Evolutionary conservation across 2,797 vertebrate species (phyloP).

Genomic region (Nyctalus aviator): DNA sequence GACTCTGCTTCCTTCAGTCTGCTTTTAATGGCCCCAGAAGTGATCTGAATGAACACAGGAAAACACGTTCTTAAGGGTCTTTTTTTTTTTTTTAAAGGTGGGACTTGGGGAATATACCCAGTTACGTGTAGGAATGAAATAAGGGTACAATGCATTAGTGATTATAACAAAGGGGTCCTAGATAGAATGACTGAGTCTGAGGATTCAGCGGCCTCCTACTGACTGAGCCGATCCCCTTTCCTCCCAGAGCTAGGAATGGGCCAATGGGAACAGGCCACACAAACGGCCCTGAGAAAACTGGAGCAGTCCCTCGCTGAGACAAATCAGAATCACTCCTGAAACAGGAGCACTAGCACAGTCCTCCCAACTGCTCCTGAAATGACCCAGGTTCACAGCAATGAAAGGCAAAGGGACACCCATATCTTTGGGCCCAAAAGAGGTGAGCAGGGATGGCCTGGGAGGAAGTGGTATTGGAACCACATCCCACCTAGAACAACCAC

Average conservation of each 20-base stretch:
- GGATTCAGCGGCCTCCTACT: neutral
- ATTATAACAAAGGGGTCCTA: neutral
- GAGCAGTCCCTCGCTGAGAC: neutral
- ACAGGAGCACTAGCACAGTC: neutral
- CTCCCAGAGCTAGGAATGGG: neutral
- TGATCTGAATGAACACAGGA: constrained; percentile 84
- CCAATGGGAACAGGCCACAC: neutral
- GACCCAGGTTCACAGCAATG: neutral
- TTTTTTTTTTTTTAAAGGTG: neutral
- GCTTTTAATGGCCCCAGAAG: constrained; percentile 89
- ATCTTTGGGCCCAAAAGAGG: neutral
- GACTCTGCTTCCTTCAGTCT: constrained; percentile 90
- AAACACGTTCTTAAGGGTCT: constrained; percentile 28
- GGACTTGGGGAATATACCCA: neutral
- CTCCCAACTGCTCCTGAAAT: neutral
- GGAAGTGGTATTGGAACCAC: neutral
- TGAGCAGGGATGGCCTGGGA: neutral
- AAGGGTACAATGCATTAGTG: neutral
- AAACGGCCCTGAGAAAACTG: neutral
- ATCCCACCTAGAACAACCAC: neutral
- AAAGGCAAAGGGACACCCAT: neutral
- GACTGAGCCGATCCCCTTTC: neutral
- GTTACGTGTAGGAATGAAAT: constrained; percentile 25
- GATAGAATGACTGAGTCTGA: neutral
- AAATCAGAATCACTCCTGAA: neutral